Evolutionary conservation across 2,888 invertebrate species (phyloP), one percentile per base, ranked within the genome.

Genomic region (Plebejus anna): DNA sequence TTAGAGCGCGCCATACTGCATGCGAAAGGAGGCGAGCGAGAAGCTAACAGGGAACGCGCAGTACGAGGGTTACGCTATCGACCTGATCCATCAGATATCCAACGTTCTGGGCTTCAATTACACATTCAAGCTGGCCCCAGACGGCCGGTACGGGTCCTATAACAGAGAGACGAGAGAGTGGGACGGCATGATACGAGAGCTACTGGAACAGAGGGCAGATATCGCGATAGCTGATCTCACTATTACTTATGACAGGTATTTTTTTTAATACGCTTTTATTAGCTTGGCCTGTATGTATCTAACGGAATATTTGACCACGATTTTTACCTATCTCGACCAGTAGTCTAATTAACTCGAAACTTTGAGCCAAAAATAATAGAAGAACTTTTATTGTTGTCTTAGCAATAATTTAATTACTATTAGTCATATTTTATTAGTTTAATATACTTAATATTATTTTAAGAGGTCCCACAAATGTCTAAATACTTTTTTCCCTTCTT

Each of bases 221-320:
- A 94, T 99, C 81, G 99, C 99, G 0, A 98, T 99, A 75, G 99
- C 99, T 11, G 99, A 99, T 91, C 95, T 99, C 77, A 99, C 99
- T 51, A 99, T 99, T 82, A 99, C 98, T 38, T 99, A 98, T 89
- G 98, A 98, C 88, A 96, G 99, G 86, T 98, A 98, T 87, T 78
- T 59, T 61, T 36, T 70, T 70, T 70, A n/a, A 13, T 42, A 32
- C 32, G 32, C 32, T 32, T 32, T 32, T 32, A 32, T 32, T 32
- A 32, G 1, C 32, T 32, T 32, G 32, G 32, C 1, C 32, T 32
- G 32, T 32, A 32, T 32, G 32, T 32, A 32, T 32, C 1, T 32
- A 32, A 32, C 1, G 32, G 32, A 32, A 32, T 32, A 1, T 32
- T 32, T 32, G 32, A 32, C 1, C 32, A 32, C 32, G 32, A 32